Evolutionary conservation across 2,113 vertebrate species (phyloP), one percentile per base, ranked within the genome.

Genomic region (Talpa occidentalis): DNA sequence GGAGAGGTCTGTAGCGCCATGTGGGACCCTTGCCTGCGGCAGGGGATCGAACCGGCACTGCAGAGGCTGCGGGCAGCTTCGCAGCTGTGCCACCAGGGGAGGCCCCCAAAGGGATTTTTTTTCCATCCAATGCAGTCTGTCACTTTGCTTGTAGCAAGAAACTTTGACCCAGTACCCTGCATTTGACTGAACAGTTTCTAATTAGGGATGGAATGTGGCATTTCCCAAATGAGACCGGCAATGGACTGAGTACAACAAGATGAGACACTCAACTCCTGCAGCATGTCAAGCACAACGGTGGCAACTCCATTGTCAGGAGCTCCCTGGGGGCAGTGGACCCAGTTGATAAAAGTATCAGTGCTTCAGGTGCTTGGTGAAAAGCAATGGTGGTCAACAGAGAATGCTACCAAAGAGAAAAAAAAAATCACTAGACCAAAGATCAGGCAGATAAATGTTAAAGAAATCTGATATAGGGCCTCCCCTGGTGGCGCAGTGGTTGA

Each of bases 291-390:
- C 66, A 74, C 28, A 47, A 66, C 89, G 35, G 76, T 60, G 52
- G 79, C 21, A 76, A 47, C 64, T 60, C 21, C 21, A 28, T 3
- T 62, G 79, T 42, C 76, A 77, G 76, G 52, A 87, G 86, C 2
- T 35, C 42, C 16, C 21, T 3, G 11, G 52, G 69, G 52, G 62
- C 76, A 80, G 60, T 17, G 86, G 70, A 76, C 44, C 40, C 90
- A 73, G 26, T 78, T 28, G 49, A 89, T 26, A 35, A 67, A 28
- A 70, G 77, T 17, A 54, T 17, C n/a, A 72, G 5, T 56, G 64
- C 70, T 74, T 82, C 78, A 87, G 92, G 74, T 76, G 67, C 66
- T 91, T 64, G 19, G 42, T 3, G 22, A 81, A 80, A 90, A 80
- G 79, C 22, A 91, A 94, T 28, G 8, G 42, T 78, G 74, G 37